Conservation (phyloP, 2,113 vertebrate genomes). For the Mormyrus lacerda region DNA sequence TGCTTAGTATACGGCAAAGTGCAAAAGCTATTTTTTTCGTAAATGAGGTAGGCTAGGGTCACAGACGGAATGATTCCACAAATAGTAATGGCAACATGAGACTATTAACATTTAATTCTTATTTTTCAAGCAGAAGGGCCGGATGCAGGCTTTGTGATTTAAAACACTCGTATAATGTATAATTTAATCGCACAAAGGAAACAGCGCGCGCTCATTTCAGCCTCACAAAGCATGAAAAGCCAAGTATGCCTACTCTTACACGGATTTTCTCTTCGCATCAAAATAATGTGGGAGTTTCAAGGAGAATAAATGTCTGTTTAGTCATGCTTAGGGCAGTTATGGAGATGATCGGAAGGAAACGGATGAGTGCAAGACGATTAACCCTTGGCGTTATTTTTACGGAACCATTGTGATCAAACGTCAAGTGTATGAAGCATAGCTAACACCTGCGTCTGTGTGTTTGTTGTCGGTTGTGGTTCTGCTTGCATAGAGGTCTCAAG, state of each 20-base stretch:
- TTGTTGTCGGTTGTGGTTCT: neutral
- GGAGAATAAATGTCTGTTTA: neutral
- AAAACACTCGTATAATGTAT: conserved; percentile 2
- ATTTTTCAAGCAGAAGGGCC: neutral
- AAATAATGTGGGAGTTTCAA: neutral
- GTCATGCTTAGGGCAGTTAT: neutral
- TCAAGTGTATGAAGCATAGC: neutral
- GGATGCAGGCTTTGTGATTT: neutral
- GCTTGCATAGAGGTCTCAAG: neutral
- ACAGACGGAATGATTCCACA: neutral
- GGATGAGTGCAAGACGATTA: neutral
- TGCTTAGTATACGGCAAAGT: neutral
- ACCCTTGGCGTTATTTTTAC: neutral
- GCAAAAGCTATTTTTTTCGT: neutral
- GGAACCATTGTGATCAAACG: neutral
- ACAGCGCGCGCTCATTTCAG: neutral
- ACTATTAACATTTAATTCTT: too few relatives aligned
- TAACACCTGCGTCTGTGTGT: neutral
- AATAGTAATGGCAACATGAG: neutral
- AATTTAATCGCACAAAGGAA: conserved; percentile 20
- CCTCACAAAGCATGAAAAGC: conserved; percentile 10
- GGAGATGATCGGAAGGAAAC: neutral
- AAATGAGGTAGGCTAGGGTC: neutral
- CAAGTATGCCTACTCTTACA: neutral
- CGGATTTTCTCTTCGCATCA: neutral